Percentiles rank a stretch among this genome's conserved stretches.
Conservation (phyloP, 2,113 vertebrate genomes). For the Scopus umbretta region DNA sequence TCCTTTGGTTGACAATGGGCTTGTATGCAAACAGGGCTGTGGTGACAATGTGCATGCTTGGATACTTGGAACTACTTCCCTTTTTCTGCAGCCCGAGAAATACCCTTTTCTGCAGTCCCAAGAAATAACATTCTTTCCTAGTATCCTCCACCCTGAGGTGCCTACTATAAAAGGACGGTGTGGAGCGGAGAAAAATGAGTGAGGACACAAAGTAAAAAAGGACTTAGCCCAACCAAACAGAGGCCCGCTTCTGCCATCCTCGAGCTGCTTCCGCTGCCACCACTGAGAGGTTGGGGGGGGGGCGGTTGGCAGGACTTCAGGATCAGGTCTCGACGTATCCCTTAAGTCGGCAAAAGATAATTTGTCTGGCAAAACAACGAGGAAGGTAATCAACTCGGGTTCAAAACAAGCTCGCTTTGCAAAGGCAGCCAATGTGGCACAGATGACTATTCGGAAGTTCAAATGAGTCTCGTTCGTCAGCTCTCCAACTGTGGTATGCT, state of each 20-base stretch:
- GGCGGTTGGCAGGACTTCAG: not conserved
- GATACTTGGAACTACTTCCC: not conserved
- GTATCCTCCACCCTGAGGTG: not conserved
- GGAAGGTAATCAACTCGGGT: not conserved
- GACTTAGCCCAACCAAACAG: fast-evolving
- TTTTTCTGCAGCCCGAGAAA: not conserved
- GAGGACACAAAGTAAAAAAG: no score
- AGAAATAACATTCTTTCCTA: not conserved
- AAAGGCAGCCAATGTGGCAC: not conserved
- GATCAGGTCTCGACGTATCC: not conserved
- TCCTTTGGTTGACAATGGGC: not conserved
- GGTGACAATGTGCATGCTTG: not conserved
- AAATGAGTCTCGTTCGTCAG: not conserved
- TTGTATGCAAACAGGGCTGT: not conserved
- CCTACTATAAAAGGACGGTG: not conserved
- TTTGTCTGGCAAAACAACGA: not conserved
- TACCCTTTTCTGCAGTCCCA: not conserved
- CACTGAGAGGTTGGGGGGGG: not conserved
- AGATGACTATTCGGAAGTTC: not conserved
- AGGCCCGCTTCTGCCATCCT: not conserved
- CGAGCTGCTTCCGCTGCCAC: not conserved
- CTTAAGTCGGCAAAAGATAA: not conserved
- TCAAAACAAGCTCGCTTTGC: not conserved
- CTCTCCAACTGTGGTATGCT: not conserved
- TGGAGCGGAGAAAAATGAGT: not conserved